phyloP scores from a whole-genome alignment of 2,113 vertebrate genomes.

The Mus spicilegus region DNA sequence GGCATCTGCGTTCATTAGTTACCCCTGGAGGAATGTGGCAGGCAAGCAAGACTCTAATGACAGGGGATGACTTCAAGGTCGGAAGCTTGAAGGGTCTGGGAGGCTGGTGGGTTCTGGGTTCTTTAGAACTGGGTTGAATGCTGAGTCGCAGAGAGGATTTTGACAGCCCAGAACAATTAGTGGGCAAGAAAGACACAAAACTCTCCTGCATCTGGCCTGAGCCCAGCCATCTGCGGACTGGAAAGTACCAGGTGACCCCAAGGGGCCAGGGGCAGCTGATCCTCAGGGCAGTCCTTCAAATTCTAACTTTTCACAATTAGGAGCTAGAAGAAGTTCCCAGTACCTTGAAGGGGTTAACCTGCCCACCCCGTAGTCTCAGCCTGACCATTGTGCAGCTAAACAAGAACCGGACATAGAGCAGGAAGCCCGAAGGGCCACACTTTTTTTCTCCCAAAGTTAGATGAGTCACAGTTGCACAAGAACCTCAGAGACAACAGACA shows the following conservation, averaged over 20 bases:
- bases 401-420: conserved; percentile 78
- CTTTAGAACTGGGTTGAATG: background rate
- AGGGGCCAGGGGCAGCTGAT: background rate
- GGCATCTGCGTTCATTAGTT: fast-evolving
- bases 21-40: background rate
- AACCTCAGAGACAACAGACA: background rate
- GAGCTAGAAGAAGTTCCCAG: background rate
- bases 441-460: conserved; percentile 45
- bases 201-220: background rate
- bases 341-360: conserved; percentile 68
- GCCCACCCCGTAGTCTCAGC: background rate
- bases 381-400: conserved; percentile 73
- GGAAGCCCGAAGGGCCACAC: conserved; percentile 70
- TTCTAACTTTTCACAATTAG: background rate
- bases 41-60: background rate
- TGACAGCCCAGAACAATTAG: background rate
- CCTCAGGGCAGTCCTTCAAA: background rate
- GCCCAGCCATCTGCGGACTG: background rate
- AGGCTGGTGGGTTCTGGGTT: background rate
- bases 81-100: background rate
- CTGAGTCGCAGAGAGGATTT: background rate
- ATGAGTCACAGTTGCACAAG: conserved; percentile 61
- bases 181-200: background rate
- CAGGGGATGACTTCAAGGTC: background rate
- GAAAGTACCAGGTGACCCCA: background rate